phyloP scores from a whole-genome alignment of 2,888 invertebrate genomes.

The Xylota segnis region DNA sequence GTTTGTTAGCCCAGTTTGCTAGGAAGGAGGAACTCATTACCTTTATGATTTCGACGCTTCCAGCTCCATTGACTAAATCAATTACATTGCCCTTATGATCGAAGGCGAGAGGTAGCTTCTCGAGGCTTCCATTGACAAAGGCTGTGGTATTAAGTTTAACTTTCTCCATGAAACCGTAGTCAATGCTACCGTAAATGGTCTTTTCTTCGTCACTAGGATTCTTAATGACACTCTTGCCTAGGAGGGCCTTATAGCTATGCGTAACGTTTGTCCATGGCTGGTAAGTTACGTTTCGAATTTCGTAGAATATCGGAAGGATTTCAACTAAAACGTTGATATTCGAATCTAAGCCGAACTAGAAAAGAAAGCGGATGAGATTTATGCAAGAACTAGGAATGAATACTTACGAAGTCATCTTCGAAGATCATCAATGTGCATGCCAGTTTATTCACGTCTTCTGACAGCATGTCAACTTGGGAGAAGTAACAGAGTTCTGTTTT shows the following conservation, averaged over 20 bases:
- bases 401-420: constrained; percentile 82
- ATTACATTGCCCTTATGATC: constrained; percentile 81
- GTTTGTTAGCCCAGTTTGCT: neutral
- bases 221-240: constrained; percentile 79
- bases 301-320: constrained; percentile 81
- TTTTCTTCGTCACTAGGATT: constrained; percentile 80
- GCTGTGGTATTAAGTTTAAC: constrained; percentile 79
- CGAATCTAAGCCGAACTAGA: constrained; percentile 80
- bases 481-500: constrained; percentile 82
- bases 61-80: constrained; percentile 79
- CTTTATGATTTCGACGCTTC: constrained; percentile 80
- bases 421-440: constrained; percentile 82
- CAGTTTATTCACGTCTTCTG: constrained; percentile 79
- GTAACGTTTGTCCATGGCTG: constrained; percentile 81
- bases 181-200: constrained; percentile 81
- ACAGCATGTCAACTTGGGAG: constrained; percentile 80
- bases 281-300: constrained; percentile 81
- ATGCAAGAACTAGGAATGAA: neutral
- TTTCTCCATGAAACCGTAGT: constrained; percentile 81
- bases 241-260: constrained; percentile 80
- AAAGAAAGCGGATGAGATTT: constrained; percentile 4
- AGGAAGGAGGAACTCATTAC: constrained; percentile 50
- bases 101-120: constrained; percentile 79
- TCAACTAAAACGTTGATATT: constrained; percentile 82
- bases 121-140: constrained; percentile 77